phyloP scores from a whole-genome alignment of 2,888 invertebrate species.

The Drosophila prolongata region DNA sequence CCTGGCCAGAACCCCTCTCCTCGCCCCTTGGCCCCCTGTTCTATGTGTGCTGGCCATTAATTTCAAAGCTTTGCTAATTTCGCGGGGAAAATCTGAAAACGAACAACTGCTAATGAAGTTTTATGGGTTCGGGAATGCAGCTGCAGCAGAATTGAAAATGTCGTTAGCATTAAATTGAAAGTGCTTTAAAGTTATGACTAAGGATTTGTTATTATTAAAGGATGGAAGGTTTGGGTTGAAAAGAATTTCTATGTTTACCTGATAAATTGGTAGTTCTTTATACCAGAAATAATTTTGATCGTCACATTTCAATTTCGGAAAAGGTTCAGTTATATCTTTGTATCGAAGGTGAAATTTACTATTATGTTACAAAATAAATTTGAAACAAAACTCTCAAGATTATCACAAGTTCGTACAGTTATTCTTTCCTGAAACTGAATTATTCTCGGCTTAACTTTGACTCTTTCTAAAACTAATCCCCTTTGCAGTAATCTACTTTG shows the following conservation, averaged over 20 bases:
- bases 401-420: background rate
- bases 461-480: constrained; percentile 25
- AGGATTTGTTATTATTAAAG: constrained; percentile 1
- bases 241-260: background rate
- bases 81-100: constrained; percentile 34
- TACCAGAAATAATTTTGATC: no score
- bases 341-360: no score
- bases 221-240: background rate
- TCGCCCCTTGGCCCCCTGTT: no score
- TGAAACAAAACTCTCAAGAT: background rate
- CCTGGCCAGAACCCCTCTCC: background rate
- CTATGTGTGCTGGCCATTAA: constrained; percentile 60
- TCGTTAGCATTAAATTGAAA: constrained; percentile 46
- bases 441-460: constrained; percentile 12
- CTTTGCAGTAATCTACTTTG: constrained; percentile 28
- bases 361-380: background rate
- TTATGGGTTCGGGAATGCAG: constrained; percentile 66
- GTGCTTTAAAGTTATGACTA: constrained; percentile 32
- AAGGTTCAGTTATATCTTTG: no score
- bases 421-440: constrained; percentile 2
- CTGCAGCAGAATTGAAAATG: constrained; percentile 49
- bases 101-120: constrained; percentile 68
- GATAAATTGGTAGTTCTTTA: background rate
- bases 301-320: no score
- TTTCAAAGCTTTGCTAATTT: constrained; percentile 74